Evolutionary conservation across 2,888 invertebrate genomes (phyloP), one percentile per base, ranked within the genome.

Genomic region (Limnephilus lunatus): DNA sequence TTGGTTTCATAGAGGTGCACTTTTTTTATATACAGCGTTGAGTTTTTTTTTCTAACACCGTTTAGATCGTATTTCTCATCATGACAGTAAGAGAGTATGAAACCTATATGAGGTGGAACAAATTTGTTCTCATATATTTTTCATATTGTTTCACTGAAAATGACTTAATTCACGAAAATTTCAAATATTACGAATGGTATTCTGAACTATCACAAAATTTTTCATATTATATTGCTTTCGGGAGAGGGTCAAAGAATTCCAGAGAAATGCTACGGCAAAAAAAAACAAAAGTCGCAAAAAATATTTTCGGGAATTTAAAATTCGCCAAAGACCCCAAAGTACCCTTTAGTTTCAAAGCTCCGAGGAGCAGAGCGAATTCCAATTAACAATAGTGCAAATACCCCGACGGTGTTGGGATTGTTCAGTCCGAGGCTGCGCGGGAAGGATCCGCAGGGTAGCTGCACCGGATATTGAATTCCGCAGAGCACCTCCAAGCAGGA

Each of bases 391-490:
- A 90, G 90, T 31, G 82, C 81, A 90, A 90, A 90, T 53, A 89
- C 39, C 32, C 89, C 31, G 88, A 68, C 88, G 48, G 88, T 30
- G 81, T 35, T 31, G 12, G 39, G 89, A 39, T 31, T 30, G 30
- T 68, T 53, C 89, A 11, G n/a, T 11, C 81, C 39, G 80, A 35
- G 80, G 39, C 80, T 31, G 89, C 81, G 81, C n/a, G 89, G 81
- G 81, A 80, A 85, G 39, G 80, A 25, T 7, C 53, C 85, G 90
- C n/a, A 12, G 30, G 80, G 30, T 85, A 85, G 53, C 91, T 53
- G 80, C 68, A 92, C 93, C 93, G 93, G 93, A 93, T 93, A 93
- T 93, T 93, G 93, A 92, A 93, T 93, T 92, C 92, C 93, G 91
- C 83, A 90, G 68, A 80, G 89, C 86, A 92, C 87, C 87, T 86